Base-by-base conservation (phyloP, 37 sponge, comb jelly and placozoan species). In the Agelas oroides region DNA sequence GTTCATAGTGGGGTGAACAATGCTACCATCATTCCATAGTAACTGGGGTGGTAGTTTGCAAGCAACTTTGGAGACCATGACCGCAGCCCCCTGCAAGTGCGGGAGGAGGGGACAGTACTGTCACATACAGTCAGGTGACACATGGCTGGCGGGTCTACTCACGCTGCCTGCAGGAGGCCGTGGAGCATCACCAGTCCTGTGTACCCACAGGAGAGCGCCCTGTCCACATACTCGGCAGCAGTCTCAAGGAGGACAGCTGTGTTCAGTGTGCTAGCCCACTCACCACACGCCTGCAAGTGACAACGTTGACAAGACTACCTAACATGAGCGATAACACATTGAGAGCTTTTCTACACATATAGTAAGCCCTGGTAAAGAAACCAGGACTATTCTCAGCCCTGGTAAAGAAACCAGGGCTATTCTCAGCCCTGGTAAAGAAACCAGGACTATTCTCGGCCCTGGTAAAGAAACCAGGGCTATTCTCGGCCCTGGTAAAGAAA, bases 21-120 rank as follows among this genome's bases (percentile, higher is more conserved):
- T 58, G 89, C 92, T 14, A 88, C 80, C 92, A 92, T 88, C 92
- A 92, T 92, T 53, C 92, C 92, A 58, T 92, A 92, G 71, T 92
- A 92, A 53, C 84, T 78, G 6, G 92, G 92, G 56, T 92, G 92
- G 53, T 73, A 73, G 70, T 92, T 92, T 53, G 80, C 92, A 33
- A 59, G 52, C 32, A 92, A 62, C 52, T 73, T 53, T 17, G 92
- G 32, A 8, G 52, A 53, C 92, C 92, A 92, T 0, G 19, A 53
- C 46, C 59, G n/a, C 33, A 70, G 64, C 0, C 83, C 88, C 32
- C 81, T 87, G 59, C 28, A 25, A 20, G 31, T 53, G 12, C 2
- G 28, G 21, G 15, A 0, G 38, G 19, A 31, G 36, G 24, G 24
- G 40, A 46, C 8, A 46, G n/a, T n/a, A n/a, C n/a, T n/a, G n/a